Percentiles rank a stretch among this genome's conserved stretches.
These are phyloP conservation scores for Physocephala rufipes DNA, from an alignment of 2,888 invertebrate species.

Conservation along the genomic window DNA sequence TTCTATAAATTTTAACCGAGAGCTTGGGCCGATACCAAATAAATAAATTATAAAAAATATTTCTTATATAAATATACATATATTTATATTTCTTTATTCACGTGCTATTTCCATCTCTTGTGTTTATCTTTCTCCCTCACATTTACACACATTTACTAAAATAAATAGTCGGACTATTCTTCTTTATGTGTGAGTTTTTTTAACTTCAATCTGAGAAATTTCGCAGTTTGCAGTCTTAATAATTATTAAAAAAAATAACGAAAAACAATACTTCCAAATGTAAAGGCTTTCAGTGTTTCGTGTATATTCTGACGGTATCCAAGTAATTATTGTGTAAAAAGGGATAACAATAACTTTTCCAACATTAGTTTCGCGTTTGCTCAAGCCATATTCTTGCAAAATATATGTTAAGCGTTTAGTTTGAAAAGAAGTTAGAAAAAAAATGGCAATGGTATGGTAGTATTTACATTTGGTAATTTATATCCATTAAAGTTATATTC, in stretches of 20 bases:
- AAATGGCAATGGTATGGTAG: too few relatives aligned
- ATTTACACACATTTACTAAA: neutral
- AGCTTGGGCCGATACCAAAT: neutral
- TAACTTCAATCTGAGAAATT: neutral
- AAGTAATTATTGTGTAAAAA: too few relatives aligned
- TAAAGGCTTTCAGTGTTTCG: slow-evolving; percentile 38
- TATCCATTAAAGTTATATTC: too few relatives aligned
- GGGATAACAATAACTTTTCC: too few relatives aligned
- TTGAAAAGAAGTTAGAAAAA: too few relatives aligned
- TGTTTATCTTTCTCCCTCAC: slow-evolving; percentile 16
- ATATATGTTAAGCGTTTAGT: too few relatives aligned
- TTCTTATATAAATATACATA: too few relatives aligned
- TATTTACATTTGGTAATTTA: too few relatives aligned
- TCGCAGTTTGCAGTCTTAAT: neutral
- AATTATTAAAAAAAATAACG: neutral
- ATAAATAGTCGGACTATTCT: slow-evolving; percentile 57
- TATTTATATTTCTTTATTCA: slow-evolving; percentile 4
- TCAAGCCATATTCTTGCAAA: too few relatives aligned
- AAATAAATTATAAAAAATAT: neutral
- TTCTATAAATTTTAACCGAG: neutral
- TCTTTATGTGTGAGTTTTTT: slow-evolving; percentile 58
- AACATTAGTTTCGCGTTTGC: too few relatives aligned
- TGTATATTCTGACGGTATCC: too few relatives aligned
- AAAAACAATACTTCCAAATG: slow-evolving; percentile 10
- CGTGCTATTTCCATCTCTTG: slow-evolving; percentile 6